Percentiles rank a stretch among this genome's conserved stretches.
These are phyloP conservation scores for Napeogenes inachia DNA, from an alignment of 2,888 invertebrate genomes.

Conservation along the genomic window DNA sequence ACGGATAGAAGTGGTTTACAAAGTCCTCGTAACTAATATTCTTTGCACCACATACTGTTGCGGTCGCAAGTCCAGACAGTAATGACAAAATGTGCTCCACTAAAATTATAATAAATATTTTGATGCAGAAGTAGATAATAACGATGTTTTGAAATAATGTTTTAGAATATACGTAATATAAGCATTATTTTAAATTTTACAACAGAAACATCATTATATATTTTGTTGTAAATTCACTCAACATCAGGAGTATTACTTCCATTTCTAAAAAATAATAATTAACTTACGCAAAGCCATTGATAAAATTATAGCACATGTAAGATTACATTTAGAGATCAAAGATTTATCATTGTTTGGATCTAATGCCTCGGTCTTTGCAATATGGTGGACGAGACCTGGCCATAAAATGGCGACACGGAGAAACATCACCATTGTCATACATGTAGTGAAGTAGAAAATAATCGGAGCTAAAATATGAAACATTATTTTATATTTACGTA, in stretches of 20 bases:
- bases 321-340: slow-evolving; percentile 49
- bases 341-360: slow-evolving; percentile 51
- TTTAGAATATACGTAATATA: no score
- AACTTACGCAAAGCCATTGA: slow-evolving; percentile 51
- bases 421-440: slow-evolving; percentile 56
- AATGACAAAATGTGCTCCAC: slow-evolving; percentile 64
- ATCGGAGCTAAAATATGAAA: slow-evolving; percentile 47
- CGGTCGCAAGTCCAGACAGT: slow-evolving; percentile 51
- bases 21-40: slow-evolving; percentile 51
- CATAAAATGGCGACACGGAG: slow-evolving; percentile 52
- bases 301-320: slow-evolving; percentile 56
- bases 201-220: no score
- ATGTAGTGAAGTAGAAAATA: slow-evolving; percentile 58
- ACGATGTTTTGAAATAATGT: no score
- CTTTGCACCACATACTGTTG: slow-evolving; percentile 44
- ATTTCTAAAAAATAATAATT: not conserved
- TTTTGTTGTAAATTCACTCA: no score
- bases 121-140: no score
- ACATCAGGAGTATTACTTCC: no score
- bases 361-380: slow-evolving; percentile 51
- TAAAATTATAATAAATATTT: slow-evolving; percentile 34
- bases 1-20: slow-evolving; percentile 57
- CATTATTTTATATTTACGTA: not conserved
- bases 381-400: slow-evolving; percentile 51
- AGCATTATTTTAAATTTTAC: no score